Evolutionary conservation across 2,888 invertebrate genomes (phyloP).

Genomic region (Philereme vetulata): DNA sequence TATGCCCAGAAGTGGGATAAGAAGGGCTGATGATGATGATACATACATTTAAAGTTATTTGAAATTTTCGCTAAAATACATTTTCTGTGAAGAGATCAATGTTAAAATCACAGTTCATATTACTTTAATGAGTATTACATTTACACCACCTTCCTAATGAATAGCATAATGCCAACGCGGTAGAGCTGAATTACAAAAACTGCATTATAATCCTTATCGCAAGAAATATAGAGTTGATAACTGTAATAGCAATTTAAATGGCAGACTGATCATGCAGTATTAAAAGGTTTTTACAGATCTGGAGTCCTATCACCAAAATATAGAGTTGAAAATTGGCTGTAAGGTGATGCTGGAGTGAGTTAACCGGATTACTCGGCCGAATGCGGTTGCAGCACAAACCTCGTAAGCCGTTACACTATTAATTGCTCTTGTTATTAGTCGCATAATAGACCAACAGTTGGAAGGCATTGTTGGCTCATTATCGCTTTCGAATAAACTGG

Average conservation of each 20-base stretch:
- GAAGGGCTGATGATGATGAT: too few relatives aligned
- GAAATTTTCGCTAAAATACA: too few relatives aligned
- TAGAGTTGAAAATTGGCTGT: slow-evolving; percentile 8
- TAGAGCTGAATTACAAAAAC: neutral
- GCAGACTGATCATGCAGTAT: neutral
- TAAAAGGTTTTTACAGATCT: neutral
- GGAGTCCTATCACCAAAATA: neutral
- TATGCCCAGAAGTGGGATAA: too few relatives aligned
- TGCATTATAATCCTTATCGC: slow-evolving; percentile 1
- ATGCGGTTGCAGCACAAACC: slow-evolving; percentile 37
- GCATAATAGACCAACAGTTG: slow-evolving; percentile 42
- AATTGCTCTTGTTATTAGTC: slow-evolving; percentile 42
- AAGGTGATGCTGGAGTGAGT: slow-evolving; percentile 1
- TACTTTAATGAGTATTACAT: too few relatives aligned
- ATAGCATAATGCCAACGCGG: neutral
- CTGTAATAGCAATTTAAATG: slow-evolving; percentile 1
- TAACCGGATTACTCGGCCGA: slow-evolving; percentile 35
- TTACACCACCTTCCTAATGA: too few relatives aligned
- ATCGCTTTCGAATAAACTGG: slow-evolving; percentile 43
- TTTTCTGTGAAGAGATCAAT: too few relatives aligned
- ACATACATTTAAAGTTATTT: too few relatives aligned
- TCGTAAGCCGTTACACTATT: slow-evolving; percentile 33
- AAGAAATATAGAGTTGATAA: neutral
- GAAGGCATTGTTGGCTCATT: slow-evolving; percentile 43
- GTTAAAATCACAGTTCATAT: too few relatives aligned